Conservation (phyloP, 2,113 vertebrate genomes). For the Sylvicapra grimmia region DNA sequence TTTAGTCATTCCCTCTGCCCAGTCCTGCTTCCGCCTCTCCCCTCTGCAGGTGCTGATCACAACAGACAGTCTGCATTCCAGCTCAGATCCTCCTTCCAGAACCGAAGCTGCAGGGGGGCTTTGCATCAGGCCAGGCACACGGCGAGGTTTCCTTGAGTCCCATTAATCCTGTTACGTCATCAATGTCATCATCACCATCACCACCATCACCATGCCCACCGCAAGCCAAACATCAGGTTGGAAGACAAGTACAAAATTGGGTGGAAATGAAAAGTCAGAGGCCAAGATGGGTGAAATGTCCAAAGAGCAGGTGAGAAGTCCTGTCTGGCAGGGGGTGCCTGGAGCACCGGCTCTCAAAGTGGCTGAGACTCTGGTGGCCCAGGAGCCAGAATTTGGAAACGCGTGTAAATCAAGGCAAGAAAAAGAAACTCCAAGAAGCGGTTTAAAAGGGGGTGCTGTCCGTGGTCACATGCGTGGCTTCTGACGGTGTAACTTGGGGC, state of each 20-base stretch:
- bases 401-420: fast-evolving
- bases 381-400: fast-evolving
- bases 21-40: not conserved
- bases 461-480: not conserved
- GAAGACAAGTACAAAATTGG: not conserved
- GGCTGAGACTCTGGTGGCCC: fast-evolving
- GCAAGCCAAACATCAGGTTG: not conserved
- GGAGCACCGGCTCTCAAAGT: not conserved
- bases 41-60: fast-evolving
- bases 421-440: not conserved
- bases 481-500: not conserved
- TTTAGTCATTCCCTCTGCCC: not conserved
- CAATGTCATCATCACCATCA: not conserved
- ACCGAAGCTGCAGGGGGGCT: not conserved
- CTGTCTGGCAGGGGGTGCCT: not conserved
- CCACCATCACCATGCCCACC: not conserved
- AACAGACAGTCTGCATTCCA: too few species aligned
- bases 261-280: not conserved
- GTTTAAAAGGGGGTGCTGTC: not conserved
- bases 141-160: fast-evolving
- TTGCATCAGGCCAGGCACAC: not conserved
- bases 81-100: not conserved
- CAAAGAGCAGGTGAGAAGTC: not conserved
- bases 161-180: not conserved
- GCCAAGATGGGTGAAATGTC: not conserved